Evolutionary conservation across 2,113 vertebrate species (phyloP).

Genomic region (Myotis lucifugus): DNA sequence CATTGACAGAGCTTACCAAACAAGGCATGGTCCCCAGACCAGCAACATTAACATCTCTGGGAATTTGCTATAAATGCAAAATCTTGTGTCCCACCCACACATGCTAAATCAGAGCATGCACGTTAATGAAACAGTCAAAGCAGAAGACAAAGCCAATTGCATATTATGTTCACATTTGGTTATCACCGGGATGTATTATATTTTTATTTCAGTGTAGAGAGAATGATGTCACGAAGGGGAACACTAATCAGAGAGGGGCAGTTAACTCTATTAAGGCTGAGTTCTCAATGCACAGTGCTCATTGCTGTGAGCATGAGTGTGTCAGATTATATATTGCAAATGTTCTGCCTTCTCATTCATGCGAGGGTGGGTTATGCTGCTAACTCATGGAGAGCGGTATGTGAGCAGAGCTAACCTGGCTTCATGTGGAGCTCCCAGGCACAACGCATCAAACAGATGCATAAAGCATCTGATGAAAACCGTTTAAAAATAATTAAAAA

Average conservation of each 20-base stretch:
- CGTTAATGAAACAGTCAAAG: neutral
- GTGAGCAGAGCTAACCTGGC: neutral
- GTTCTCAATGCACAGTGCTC: neutral
- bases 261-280: neutral
- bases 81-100: neutral
- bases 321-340: neutral
- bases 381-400: neutral
- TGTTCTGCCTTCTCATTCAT: conserved; percentile 23
- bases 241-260: neutral
- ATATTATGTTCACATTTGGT: neutral
- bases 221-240: neutral
- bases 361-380: neutral
- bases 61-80: neutral
- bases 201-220: neutral
- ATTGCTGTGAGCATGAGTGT: neutral
- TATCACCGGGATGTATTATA: neutral
- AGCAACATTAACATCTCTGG: neutral
- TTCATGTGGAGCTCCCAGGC: conserved; percentile 16
- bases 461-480: conserved; percentile 70
- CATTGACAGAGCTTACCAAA: neutral
- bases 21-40: neutral
- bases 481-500: conserved; percentile 73
- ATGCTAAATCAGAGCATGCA: neutral
- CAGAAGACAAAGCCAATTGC: neutral
- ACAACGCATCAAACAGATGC: conserved; percentile 11